Evolutionary conservation across 2,113 vertebrate genomes (phyloP).

Genomic region (Benitochromis conjunctus): DNA sequence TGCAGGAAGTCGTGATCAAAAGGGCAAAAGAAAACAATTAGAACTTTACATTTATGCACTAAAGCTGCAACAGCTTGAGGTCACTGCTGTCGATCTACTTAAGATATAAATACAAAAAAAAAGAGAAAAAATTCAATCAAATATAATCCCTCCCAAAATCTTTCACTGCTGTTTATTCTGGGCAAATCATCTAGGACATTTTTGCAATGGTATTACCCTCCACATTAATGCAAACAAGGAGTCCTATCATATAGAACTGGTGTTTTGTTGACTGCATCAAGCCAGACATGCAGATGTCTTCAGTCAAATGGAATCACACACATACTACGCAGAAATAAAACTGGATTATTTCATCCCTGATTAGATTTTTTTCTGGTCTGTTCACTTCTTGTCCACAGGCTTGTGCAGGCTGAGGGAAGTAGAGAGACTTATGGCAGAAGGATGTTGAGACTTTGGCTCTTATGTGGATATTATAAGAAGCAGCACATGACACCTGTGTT

Average conservation of each 20-base stretch:
- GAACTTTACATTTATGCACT: not conserved
- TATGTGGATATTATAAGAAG: constrained; percentile 1
- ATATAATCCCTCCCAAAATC: not conserved
- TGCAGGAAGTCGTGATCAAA: constrained; percentile 6
- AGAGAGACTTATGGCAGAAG: not conserved
- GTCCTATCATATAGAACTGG: not conserved
- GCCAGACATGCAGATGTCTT: not conserved
- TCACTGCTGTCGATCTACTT: not conserved
- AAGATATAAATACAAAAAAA: not conserved
- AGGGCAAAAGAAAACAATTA: not conserved
- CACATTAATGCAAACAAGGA: not conserved
- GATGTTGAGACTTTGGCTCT: constrained; percentile 10
- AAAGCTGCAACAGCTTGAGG: not conserved
- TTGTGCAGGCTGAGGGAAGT: not conserved
- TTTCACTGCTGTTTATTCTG: not conserved
- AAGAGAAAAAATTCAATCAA: not conserved
- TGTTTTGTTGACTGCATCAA: not conserved
- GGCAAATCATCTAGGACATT: not conserved
- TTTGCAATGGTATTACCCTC: not conserved
- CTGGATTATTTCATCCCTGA: constrained; percentile 26
- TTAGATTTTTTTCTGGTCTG: constrained; percentile 27
- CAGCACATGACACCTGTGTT: not conserved
- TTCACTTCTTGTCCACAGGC: constrained; percentile 27
- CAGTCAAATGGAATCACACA: not conserved
- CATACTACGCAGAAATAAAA: not conserved